Evolutionary conservation across 2,797 vertebrate species (phyloP), one percentile per base, ranked within the genome.

Genomic region (Neostethus bicornis): DNA sequence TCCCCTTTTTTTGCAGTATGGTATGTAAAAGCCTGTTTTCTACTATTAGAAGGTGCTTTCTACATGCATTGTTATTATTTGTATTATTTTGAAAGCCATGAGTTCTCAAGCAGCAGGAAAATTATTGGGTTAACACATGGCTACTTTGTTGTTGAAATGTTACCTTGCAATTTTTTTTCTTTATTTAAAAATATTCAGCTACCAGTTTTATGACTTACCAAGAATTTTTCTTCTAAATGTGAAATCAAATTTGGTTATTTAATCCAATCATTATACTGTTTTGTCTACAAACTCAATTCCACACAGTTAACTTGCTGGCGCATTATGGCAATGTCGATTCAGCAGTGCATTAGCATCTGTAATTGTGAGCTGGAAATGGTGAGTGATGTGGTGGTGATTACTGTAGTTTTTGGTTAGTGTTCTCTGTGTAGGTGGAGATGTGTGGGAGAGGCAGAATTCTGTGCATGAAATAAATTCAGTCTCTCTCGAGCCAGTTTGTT

Each of bases 401-500:
- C 81, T 80, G 76, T 80, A 79, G 78, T 69, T 85, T 85, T 82
- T 81, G 65, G 82, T 85, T n/a, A 68, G 66, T 73, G 78, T 69
- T 84, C 68, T 65, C 56, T 50, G 82, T 87, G 92, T 91, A 89
- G 90, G 92, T 90, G 89, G 83, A 86, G 74, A 78, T 90, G 90
- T 91, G 91, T 92, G 88, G 91, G 90, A 83, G 91, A 91, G 85
- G 87, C 83, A 78, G 79, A 77, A 73, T 88, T 90, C 80, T 86
- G 84, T 85, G 85, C 89, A 79, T 81, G 85, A 89, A 88, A 90
- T 91, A 84, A 89, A 90, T 90, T 83, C 89, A 88, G 75, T 79
- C 83, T 89, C 85, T 88, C 79, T 75, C 74, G 59, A 83, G 83
- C 78, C 82, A 41, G 69, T 75, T 79, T 78, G 70, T 84, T 68